Evolutionary conservation across 2,888 invertebrate genomes (phyloP).

Genomic region (Trissoscelio sp.): DNA sequence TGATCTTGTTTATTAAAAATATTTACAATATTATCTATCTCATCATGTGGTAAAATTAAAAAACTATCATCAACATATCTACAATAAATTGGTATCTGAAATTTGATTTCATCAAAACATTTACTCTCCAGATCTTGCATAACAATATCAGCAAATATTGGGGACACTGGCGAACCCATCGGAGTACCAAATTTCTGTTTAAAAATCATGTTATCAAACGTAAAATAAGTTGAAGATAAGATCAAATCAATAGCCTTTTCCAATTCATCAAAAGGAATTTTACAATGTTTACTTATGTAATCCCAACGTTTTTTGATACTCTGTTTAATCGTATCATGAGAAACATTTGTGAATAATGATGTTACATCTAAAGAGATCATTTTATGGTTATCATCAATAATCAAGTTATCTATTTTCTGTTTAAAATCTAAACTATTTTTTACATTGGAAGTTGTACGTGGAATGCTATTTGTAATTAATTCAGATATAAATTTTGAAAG

Average conservation of each 20-base stretch:
- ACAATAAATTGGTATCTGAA: background rate
- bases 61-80: slow-evolving; percentile 10
- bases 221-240: background rate
- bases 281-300: background rate
- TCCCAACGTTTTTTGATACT: slow-evolving; percentile 19
- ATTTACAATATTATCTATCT: background rate
- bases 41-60: background rate
- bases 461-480: slow-evolving; percentile 1
- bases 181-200: slow-evolving; percentile 18
- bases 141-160: slow-evolving; percentile 17
- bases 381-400: background rate
- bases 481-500: slow-evolving; percentile 15
- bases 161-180: slow-evolving; percentile 13
- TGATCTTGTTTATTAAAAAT: background rate
- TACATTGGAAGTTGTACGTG: background rate
- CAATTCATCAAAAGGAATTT: slow-evolving; percentile 17
- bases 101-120: slow-evolving; percentile 1
- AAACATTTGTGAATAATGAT: slow-evolving; percentile 17
- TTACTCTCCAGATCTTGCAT: slow-evolving; percentile 5
- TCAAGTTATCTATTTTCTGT: background rate
- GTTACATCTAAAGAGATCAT: slow-evolving; percentile 12
- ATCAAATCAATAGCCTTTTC: background rate
- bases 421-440: slow-evolving; percentile 23
- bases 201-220: slow-evolving; percentile 1
- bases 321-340: slow-evolving; percentile 1